These are phyloP conservation scores for Porites rus DNA, from an alignment of 92 coral and sea anemone species.

Conservation along the genomic window DNA sequence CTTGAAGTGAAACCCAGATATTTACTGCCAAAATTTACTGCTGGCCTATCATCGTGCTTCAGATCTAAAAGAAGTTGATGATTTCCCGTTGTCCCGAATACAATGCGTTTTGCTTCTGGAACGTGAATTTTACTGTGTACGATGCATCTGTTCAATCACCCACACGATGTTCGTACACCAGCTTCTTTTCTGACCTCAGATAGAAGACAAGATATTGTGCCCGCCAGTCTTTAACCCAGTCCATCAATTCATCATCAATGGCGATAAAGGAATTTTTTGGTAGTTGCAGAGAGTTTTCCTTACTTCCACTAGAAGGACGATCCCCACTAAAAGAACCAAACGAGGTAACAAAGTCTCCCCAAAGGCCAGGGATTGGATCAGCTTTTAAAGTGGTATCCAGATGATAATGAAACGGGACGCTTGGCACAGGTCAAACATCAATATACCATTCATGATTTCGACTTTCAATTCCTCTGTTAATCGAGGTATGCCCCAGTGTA, in stretches of 20 bases:
- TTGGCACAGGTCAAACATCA: neutral
- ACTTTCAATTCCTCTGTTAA: slow-evolving; percentile 28
- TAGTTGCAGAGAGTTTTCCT: neutral
- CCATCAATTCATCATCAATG: neutral
- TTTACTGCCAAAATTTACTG: neutral
- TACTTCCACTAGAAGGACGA: neutral
- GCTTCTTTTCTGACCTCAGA: neutral
- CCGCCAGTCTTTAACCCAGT: neutral
- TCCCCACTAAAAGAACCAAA: neutral
- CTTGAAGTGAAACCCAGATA: neutral
- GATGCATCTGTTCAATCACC: neutral
- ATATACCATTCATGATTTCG: neutral
- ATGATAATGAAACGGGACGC: neutral
- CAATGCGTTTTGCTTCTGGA: neutral
- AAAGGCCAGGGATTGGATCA: neutral
- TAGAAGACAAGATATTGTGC: neutral
- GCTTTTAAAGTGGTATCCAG: neutral
- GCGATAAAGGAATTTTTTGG: neutral
- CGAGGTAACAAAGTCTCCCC: neutral
- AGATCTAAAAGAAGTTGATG: too few species aligned
- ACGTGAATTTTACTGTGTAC: slow-evolving; percentile 11
- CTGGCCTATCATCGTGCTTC: too few species aligned
- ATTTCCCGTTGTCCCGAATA: too few species aligned
- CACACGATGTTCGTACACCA: neutral
- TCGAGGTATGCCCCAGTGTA: slow-evolving; percentile 12